These are phyloP conservation scores for Drosophila auraria DNA, from an alignment of 1,140 invertebrate species.

Conservation along the genomic window DNA sequence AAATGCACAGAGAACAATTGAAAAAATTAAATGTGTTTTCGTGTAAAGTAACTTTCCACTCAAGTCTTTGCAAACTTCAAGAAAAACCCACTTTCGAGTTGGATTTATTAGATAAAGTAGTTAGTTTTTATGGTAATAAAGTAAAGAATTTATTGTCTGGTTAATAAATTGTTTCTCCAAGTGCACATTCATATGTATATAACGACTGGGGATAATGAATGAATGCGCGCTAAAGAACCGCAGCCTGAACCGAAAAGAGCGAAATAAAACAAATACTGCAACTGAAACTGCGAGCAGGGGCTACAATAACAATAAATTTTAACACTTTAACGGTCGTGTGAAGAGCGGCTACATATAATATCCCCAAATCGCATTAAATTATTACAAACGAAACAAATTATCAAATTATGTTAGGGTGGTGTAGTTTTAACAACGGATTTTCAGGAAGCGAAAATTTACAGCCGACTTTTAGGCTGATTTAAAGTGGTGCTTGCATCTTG, in stretches of 20 bases:
- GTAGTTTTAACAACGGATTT: slow-evolving; percentile 7
- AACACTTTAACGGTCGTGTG: slow-evolving; percentile 77
- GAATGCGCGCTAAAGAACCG: slow-evolving; percentile 79
- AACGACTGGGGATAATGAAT: slow-evolving; percentile 69
- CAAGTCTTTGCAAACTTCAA: neutral
- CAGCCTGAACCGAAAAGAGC: slow-evolving; percentile 68
- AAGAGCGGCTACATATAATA: slow-evolving; percentile 31
- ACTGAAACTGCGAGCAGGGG: slow-evolving; percentile 47
- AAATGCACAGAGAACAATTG: neutral
- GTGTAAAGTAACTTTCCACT: neutral
- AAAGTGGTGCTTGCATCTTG: neutral
- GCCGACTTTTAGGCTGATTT: slow-evolving; percentile 15
- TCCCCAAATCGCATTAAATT: slow-evolving; percentile 41
- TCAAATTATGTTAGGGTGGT: slow-evolving; percentile 7
- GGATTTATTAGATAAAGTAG: neutral
- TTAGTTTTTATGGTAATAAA: too few relatives aligned
- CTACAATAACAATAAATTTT: slow-evolving; percentile 76
- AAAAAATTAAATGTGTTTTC: neutral
- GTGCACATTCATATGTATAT: slow-evolving; percentile 4
- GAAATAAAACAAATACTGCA: slow-evolving; percentile 73
- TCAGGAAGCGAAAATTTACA: neutral
- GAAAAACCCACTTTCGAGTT: neutral
- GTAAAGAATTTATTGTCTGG: neutral
- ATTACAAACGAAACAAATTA: slow-evolving; percentile 36
- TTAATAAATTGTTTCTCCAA: neutral